Evolutionary conservation across 2,888 invertebrate genomes (phyloP), one percentile per base, ranked within the genome.

Genomic region (Selenia dentaria): DNA sequence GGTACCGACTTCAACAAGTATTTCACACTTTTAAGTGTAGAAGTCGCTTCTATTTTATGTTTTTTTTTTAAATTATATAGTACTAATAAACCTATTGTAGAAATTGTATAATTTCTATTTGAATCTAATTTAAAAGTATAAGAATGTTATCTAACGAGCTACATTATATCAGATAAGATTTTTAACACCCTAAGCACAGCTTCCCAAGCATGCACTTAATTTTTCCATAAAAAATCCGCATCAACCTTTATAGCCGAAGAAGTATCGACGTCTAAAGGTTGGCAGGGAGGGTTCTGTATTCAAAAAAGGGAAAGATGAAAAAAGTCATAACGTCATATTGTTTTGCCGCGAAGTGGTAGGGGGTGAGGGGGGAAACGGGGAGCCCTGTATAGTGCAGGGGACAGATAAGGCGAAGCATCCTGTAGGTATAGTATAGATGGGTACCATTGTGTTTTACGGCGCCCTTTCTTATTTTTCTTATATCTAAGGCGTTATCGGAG

Each of bases 281-380:
- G 77, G 69, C 67, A 75, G 80, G 83, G 83, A 75, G 79, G 71
- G 69, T 64, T 62, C 73, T 79, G 79, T 85, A 84, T 86, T 85
- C 85, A 85, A 87, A 88, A 84, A 88, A 81, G 80, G 83, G 79
- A 76, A 83, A 83, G 82, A 86, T 83, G 78, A 83, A 86, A 87
- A 88, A 90, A 86, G 83, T 85, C 86, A 86, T 90, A 88, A 85
- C 88, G 87, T 89, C 89, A 90, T 89, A 90, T 90, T 90, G 89
- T 90, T 89, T 90, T 88, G 86, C 87, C 81, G 77, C 84, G 80
- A 79, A 79, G 79, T 74, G 80, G 70, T 64, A 70, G 70, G 69
- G 67, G 59, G 29, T 67, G 69, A 64, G 59, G 27, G 62, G 62
- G 62, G 62, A 59, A 57, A 47, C 47, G 64, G 74, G 77, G 78